phyloP scores from a whole-genome alignment of 2,888 invertebrate genomes.

The Andrena bucephala region DNA sequence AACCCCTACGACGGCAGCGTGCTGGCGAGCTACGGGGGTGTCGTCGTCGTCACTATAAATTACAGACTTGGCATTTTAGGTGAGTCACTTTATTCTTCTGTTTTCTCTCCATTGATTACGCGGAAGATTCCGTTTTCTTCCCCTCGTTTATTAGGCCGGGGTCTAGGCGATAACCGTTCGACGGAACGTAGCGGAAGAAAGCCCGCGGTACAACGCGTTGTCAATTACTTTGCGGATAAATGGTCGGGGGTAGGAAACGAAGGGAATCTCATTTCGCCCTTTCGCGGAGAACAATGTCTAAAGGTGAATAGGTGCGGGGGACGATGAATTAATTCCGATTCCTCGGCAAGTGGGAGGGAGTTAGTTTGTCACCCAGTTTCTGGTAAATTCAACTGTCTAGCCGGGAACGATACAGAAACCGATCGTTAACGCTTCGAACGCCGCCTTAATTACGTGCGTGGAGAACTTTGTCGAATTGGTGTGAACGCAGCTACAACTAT shows the following conservation, averaged over 20 bases:
- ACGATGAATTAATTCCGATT: conserved; percentile 49
- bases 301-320: neutral
- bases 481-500: conserved; percentile 28
- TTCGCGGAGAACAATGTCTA: conserved; percentile 25
- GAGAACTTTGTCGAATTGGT: conserved; percentile 31
- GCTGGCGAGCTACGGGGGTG: conserved; percentile 95
- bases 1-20: conserved; percentile 99
- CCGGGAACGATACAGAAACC: conserved; percentile 32
- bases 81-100: conserved; percentile 85
- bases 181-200: too few relatives aligned
- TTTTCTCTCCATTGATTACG: neutral
- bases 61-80: conserved; percentile 93
- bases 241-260: neutral
- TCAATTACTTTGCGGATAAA: too few relatives aligned
- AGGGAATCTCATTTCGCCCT: conserved; percentile 25
- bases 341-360: conserved; percentile 49
- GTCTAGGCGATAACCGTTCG: too few relatives aligned
- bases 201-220: too few relatives aligned
- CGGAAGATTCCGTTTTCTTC: neutral
- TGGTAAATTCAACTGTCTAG: conserved; percentile 35
- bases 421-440: conserved; percentile 60
- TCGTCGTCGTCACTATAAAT: conserved; percentile 95
- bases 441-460: conserved; percentile 63
- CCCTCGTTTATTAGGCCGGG: too few relatives aligned
- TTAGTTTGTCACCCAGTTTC: conserved; percentile 56